These are phyloP conservation scores for Eupithecia subfuscata DNA, from an alignment of 2,888 invertebrate genomes.

Conservation along the genomic window DNA sequence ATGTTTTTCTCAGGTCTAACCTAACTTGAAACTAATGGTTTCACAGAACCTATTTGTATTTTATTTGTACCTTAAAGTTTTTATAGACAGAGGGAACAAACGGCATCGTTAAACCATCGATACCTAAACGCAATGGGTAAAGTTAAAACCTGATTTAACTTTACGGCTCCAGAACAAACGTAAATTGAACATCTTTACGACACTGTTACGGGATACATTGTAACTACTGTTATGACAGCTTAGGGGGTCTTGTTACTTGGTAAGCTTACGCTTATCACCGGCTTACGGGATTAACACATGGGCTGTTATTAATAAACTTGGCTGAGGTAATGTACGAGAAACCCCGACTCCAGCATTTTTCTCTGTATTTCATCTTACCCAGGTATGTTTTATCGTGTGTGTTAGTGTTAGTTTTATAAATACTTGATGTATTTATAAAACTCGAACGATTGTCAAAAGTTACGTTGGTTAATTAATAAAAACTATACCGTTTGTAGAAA, in stretches of 20 bases:
- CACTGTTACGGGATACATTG: constrained; percentile 40
- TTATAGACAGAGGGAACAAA: not conserved
- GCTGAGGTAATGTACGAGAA: not conserved
- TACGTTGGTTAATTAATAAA: not conserved
- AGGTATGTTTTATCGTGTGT: not conserved
- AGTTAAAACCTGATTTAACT: constrained; percentile 17
- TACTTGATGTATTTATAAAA: too few relatives aligned
- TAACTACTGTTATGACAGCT: constrained; percentile 39
- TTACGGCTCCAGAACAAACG: constrained; percentile 40
- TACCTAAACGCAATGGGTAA: constrained; percentile 14
- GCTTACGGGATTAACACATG: constrained; percentile 21
- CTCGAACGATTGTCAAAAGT: not conserved
- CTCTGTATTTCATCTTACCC: not conserved
- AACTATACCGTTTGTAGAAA: not conserved
- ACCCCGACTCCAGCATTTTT: not conserved
- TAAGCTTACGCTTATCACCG: constrained; percentile 19
- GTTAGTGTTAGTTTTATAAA: too few relatives aligned
- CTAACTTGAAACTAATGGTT: not conserved
- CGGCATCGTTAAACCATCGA: constrained; percentile 14
- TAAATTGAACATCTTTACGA: constrained; percentile 52
- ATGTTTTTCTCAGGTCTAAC: not conserved
- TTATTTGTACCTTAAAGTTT: constrained; percentile 2
- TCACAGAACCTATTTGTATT: not conserved
- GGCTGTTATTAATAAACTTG: constrained; percentile 12
- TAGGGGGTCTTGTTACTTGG: constrained; percentile 21